Percentiles rank a stretch among this genome's conserved stretches.
Evolutionary conservation across 37 sponge, comb jelly and placozoan species (phyloP).

Genomic region (Diacarnus erythraeanus): DNA sequence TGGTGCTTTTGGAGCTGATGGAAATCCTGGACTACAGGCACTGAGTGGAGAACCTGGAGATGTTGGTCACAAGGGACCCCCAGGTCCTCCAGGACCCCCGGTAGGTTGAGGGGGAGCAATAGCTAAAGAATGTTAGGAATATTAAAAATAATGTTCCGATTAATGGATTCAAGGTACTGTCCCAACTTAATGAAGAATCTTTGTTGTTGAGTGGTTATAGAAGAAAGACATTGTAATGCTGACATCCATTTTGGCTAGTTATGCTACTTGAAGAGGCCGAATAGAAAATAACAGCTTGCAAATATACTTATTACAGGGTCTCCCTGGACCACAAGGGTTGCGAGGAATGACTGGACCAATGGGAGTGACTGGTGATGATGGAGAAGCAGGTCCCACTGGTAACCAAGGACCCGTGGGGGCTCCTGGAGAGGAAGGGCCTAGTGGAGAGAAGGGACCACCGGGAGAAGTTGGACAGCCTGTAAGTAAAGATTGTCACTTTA

Average conservation of each 20-base stretch:
- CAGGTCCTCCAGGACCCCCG: conserved; percentile 56
- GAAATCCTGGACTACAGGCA: conserved; percentile 29
- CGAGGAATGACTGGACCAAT: conserved; percentile 42
- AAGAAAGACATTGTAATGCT: background rate
- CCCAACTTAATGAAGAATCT: too few relatives aligned
- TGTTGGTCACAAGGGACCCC: conserved; percentile 58
- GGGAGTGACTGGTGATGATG: conserved; percentile 56
- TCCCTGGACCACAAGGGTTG: conserved; percentile 50
- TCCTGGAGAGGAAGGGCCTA: conserved; percentile 42
- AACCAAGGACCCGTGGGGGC: conserved; percentile 52
- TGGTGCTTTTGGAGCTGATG: conserved; percentile 69
- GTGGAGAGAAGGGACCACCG: conserved; percentile 46
- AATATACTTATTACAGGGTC: conserved; percentile 16
- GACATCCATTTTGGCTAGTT: background rate
- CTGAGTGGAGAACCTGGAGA: conserved; percentile 63
- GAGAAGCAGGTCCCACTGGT: conserved; percentile 60
- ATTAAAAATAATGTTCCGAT: too few relatives aligned
- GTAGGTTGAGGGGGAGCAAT: conserved; percentile 19
- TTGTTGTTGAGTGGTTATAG: too few relatives aligned
- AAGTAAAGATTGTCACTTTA: background rate
- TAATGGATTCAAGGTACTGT: too few relatives aligned
- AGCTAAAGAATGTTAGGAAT: too few relatives aligned
- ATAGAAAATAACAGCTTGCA: too few relatives aligned
- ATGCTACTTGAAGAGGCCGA: too few relatives aligned
- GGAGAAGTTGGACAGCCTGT: conserved; percentile 59